Base-by-base conservation (phyloP, 2,888 invertebrate genomes). In the Blastobasis lacticolella region DNA sequence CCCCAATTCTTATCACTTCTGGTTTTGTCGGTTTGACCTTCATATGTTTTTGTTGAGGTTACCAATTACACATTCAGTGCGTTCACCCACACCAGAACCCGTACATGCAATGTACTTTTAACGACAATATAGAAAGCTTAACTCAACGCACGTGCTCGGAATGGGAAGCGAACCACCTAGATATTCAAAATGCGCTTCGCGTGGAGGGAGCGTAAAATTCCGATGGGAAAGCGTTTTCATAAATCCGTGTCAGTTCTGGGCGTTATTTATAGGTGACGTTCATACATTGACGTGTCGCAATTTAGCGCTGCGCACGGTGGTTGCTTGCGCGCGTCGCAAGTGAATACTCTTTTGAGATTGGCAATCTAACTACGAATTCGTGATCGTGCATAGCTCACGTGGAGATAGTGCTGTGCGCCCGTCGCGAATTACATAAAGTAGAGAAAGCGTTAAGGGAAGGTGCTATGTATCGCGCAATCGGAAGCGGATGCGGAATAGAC, bases 401-500 rank as follows among this genome's bases (percentile, higher is more conserved):
- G 49, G 46, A 53, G 50, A 37, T 50, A 52, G 48, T 51, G 51
- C 54, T 53, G 46, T 51, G 51, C 54, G 53, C 57, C 51, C 56
- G 49, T 55, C 57, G 58, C 58, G 58, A 63, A 69, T 77, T 74
- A 71, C 59, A 77, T 79, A 76, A 78, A 77, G 67, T 64, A 70
- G 76, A 76, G 82, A 82, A 82, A 81, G 80, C 64, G 51, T 51
- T 66, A 66, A 71, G 71, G 75, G 74, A 76, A 69, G 65, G 60
- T 55, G 64, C 58, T 53, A 54, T 63, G 57, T 52, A 57, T 53
- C 55, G 55, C 54, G 53, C 46, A 64, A 68, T 80, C 81, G 82
- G 84, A 87, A 83, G 84, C 84, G 83, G 82, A 86, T 68, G 74
- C 78, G 81, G 81, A 84, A 82, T 71, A 63, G 62, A 60, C 57